Evolutionary conservation across 2,113 vertebrate species (phyloP).

Genomic region (Indicator maculatus): DNA sequence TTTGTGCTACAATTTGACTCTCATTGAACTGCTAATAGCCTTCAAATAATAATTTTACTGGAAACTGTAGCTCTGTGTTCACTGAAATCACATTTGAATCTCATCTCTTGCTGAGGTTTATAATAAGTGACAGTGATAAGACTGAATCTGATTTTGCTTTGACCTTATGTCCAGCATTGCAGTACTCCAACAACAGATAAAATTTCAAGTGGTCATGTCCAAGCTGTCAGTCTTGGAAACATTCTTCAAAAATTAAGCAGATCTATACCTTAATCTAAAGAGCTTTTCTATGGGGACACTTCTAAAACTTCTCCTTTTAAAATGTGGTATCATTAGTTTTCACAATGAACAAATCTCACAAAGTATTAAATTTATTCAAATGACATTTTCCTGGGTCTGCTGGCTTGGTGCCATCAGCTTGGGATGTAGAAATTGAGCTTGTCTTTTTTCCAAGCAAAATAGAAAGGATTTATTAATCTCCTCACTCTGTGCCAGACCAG

Average conservation of each 20-base stretch:
- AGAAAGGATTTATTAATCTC: background rate
- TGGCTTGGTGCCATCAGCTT: background rate
- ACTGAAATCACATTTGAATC: background rate
- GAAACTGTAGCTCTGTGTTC: background rate
- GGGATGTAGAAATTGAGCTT: background rate
- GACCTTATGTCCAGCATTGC: background rate
- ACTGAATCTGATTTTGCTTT: background rate
- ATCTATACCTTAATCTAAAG: background rate
- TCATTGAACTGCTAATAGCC: constrained; percentile 22
- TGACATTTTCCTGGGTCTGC: background rate
- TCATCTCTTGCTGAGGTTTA: constrained; percentile 13
- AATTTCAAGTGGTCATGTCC: background rate
- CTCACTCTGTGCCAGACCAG: background rate
- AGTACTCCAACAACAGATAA: background rate
- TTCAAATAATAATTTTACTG: constrained; percentile 13
- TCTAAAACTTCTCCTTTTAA: background rate
- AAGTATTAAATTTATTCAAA: background rate
- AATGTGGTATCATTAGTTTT: background rate
- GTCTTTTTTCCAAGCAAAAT: background rate
- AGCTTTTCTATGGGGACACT: background rate
- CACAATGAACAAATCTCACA: background rate
- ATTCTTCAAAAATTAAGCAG: background rate
- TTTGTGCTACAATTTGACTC: background rate
- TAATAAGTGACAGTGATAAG: background rate
- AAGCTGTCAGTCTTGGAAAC: background rate